These are phyloP conservation scores for Andrena fulva DNA, from an alignment of 2,888 invertebrate species.

Conservation along the genomic window DNA sequence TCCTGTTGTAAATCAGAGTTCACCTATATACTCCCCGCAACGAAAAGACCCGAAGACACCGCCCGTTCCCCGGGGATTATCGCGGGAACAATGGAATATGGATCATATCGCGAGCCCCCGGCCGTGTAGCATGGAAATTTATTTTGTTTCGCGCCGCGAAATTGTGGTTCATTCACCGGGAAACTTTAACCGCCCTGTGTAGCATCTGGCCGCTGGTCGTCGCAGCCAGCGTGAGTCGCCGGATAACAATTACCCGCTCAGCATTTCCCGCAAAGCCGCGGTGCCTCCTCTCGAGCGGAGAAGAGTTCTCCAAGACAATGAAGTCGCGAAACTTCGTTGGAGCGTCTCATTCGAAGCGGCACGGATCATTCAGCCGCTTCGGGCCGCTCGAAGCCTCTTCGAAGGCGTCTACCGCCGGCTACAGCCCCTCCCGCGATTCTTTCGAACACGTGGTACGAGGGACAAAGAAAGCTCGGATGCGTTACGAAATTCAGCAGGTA, in stretches of 20 bases:
- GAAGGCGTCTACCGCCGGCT: neutral
- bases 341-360: slow-evolving; percentile 24
- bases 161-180: slow-evolving; percentile 3
- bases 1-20: slow-evolving; percentile 70
- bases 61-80: slow-evolving; percentile 21
- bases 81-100: slow-evolving; percentile 38
- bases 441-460: neutral
- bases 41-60: slow-evolving; percentile 26
- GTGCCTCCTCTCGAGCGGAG: slow-evolving; percentile 8
- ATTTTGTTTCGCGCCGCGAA: slow-evolving; percentile 4
- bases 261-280: slow-evolving; percentile 11
- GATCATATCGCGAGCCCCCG: slow-evolving; percentile 23
- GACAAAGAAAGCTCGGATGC: slow-evolving; percentile 19
- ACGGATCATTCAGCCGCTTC: neutral
- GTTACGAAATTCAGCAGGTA: slow-evolving; percentile 27
- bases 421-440: neutral
- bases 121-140: slow-evolving; percentile 34
- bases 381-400: neutral
- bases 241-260: slow-evolving; percentile 33
- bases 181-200: slow-evolving; percentile 8
- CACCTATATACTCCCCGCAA: slow-evolving; percentile 14
- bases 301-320: slow-evolving; percentile 27
- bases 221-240: slow-evolving; percentile 16
- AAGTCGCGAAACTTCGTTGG: slow-evolving; percentile 40
- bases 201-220: neutral